Evolutionary conservation across 2,113 vertebrate species (phyloP).

Genomic region (Centropristis striata): DNA sequence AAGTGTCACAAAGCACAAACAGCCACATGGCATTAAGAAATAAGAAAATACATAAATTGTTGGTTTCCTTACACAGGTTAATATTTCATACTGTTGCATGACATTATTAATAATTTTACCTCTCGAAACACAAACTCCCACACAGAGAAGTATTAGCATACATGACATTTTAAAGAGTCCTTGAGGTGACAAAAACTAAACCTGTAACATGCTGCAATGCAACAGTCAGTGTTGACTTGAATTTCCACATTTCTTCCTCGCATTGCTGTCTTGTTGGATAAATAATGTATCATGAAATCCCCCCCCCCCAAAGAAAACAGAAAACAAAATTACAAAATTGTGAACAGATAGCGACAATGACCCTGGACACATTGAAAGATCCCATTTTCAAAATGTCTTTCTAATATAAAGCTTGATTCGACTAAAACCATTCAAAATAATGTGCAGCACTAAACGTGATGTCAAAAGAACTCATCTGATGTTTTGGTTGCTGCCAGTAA

Average conservation of each 20-base stretch:
- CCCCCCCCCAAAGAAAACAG: no score
- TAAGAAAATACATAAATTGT: neutral
- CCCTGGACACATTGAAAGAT: neutral
- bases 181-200: constrained; percentile 18
- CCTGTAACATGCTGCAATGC: neutral
- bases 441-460: constrained; percentile 1
- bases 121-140: constrained; percentile 22
- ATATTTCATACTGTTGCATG: constrained; percentile 21
- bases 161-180: constrained; percentile 30
- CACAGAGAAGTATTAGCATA: constrained; percentile 39
- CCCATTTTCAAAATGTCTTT: neutral
- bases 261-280: constrained; percentile 4
- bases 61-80: constrained; percentile 10
- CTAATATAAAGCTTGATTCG: neutral
- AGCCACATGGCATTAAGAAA: constrained; percentile 4
- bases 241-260: neutral
- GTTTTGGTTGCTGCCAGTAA: constrained; percentile 60
- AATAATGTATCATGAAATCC: neutral
- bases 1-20: constrained; percentile 26
- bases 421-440: constrained; percentile 26
- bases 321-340: neutral
- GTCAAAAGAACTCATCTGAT: constrained; percentile 33
- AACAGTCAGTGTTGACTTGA: neutral
- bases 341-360: neutral
- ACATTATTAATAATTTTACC: constrained; percentile 26